phyloP scores from a whole-genome alignment of 2,797 vertebrate genomes.

The Leptodactylus fallax region DNA sequence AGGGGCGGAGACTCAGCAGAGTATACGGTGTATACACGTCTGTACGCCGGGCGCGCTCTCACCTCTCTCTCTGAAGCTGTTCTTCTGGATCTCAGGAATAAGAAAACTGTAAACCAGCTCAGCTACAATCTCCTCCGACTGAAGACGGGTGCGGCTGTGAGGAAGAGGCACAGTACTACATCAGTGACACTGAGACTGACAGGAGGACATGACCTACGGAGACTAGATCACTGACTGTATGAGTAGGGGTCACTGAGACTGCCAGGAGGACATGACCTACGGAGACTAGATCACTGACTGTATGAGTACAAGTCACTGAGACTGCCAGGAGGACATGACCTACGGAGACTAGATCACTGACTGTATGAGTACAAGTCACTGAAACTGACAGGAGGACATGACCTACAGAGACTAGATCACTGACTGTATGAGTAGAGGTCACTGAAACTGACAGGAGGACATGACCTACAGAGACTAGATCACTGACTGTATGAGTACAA shows the following conservation, averaged over 20 bases:
- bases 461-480: background rate
- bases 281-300: background rate
- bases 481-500: background rate
- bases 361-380: no score
- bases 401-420: background rate
- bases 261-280: background rate
- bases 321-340: background rate
- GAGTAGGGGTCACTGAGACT: background rate
- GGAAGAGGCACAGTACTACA: constrained; percentile 3
- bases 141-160: constrained; percentile 78
- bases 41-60: constrained; percentile 59
- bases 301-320: background rate
- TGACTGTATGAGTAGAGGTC: background rate
- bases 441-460: background rate
- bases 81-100: constrained; percentile 90
- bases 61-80: constrained; percentile 85
- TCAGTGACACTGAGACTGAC: background rate
- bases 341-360: no score
- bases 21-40: no score
- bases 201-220: background rate
- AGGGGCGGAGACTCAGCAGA: no score
- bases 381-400: background rate
- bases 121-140: constrained; percentile 92
- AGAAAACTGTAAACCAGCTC: constrained; percentile 92
- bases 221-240: no score